A percentile compares a stretch with the other conserved stretches of the same genome.
Evolutionary conservation across 2,797 vertebrate species (phyloP).

Genomic region (Discoglossus pictus): DNA sequence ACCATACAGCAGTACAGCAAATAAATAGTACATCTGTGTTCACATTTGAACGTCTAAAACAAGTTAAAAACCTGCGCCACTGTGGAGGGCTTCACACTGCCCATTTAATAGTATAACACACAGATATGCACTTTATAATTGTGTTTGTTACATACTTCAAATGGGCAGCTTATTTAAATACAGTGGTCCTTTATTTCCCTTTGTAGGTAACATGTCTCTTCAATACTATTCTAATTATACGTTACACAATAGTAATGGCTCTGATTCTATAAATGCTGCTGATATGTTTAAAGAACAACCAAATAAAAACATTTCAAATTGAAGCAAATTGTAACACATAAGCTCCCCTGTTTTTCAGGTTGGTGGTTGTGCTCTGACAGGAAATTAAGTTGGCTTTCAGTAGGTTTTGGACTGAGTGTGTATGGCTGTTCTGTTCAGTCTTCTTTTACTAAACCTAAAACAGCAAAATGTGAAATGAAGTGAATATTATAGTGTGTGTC

Average conservation of each 20-base stretch:
- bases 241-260: not conserved
- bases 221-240: not conserved
- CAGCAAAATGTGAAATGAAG: constrained; percentile 4
- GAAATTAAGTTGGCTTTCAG: constrained; percentile 45
- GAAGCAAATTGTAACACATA: constrained; percentile 6
- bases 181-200: too few species aligned
- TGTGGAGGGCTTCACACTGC: too few species aligned
- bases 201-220: too few species aligned
- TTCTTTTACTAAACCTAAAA: constrained; percentile 19
- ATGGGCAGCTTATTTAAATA: too few species aligned
- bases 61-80: too few species aligned
- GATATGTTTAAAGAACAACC: constrained; percentile 19
- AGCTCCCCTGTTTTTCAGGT: constrained; percentile 17
- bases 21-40: too few species aligned
- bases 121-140: too few species aligned
- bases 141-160: too few species aligned
- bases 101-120: too few species aligned
- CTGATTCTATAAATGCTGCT: constrained; percentile 4
- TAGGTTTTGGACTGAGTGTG: constrained; percentile 29
- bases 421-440: constrained; percentile 32
- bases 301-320: not conserved
- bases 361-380: constrained; percentile 17
- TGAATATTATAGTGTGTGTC: not conserved
- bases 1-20: too few species aligned
- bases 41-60: too few species aligned